These are phyloP conservation scores for Oreocharis arfaki DNA, from an alignment of 2,113 vertebrate genomes.

Conservation along the genomic window DNA sequence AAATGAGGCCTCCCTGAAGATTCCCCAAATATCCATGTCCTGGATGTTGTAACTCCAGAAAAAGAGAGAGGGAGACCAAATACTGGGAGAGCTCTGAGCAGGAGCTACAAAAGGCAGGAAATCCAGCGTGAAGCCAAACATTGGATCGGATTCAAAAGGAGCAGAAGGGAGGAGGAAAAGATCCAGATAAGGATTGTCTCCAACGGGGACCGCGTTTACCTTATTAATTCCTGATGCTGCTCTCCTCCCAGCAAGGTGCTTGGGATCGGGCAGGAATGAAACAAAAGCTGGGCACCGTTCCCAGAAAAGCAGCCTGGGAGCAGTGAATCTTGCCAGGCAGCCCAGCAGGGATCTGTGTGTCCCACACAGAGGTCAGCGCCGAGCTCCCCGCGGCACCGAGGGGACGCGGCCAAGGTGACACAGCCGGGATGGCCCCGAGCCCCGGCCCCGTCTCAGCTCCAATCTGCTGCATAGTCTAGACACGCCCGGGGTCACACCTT, in stretches of 20 bases:
- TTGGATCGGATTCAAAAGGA: background rate
- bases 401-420: background rate
- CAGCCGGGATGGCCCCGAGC: background rate
- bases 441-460: background rate
- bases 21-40: background rate
- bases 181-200: background rate
- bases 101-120: conserved; percentile 27
- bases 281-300: background rate
- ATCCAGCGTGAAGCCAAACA: background rate
- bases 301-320: background rate
- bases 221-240: background rate
- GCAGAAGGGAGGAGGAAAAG: background rate
- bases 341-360: background rate
- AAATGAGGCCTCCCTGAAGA: conserved; percentile 11
- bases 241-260: background rate
- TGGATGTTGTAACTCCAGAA: background rate
- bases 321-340: background rate
- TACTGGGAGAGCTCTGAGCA: background rate
- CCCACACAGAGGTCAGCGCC: background rate
- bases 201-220: background rate
- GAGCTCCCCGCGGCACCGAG: rapidly evolving
- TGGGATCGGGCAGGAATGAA: background rate
- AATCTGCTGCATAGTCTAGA: background rate
- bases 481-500: background rate
- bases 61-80: background rate